Evolutionary conservation across 2,888 invertebrate genomes (phyloP).

Genomic region (Microplitis deprimator): DNA sequence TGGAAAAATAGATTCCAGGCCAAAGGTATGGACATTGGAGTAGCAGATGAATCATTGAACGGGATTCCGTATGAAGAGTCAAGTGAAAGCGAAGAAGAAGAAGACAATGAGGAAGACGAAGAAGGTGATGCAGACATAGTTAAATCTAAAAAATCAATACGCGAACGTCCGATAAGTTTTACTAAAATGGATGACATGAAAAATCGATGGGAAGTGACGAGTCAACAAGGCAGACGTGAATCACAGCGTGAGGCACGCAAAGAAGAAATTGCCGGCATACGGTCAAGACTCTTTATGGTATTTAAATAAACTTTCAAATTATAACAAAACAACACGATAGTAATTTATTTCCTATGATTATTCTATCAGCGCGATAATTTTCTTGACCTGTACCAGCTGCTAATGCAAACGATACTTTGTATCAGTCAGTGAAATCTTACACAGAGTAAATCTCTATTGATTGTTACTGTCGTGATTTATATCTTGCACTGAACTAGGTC

Average conservation of each 20-base stretch:
- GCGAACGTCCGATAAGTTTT: slow-evolving; percentile 85
- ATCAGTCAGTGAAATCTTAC: slow-evolving; percentile 13
- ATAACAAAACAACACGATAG: neutral
- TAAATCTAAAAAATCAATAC: slow-evolving; percentile 74
- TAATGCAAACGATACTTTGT: neutral
- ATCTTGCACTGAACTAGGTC: neutral
- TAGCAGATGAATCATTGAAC: slow-evolving; percentile 83
- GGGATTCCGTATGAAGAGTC: slow-evolving; percentile 82
- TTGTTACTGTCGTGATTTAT: neutral
- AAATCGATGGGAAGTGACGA: slow-evolving; percentile 80
- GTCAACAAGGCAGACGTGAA: slow-evolving; percentile 72
- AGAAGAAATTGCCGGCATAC: slow-evolving; percentile 89
- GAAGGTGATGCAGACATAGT: slow-evolving; percentile 78
- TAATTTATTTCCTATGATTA: too few relatives aligned
- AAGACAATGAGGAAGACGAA: slow-evolving; percentile 71
- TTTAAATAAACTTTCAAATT: slow-evolving; percentile 5
- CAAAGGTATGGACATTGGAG: slow-evolving; percentile 86
- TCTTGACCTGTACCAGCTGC: neutral
- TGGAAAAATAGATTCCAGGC: slow-evolving; percentile 79
- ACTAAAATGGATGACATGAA: slow-evolving; percentile 89
- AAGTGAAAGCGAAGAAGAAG: slow-evolving; percentile 79
- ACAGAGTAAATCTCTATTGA: neutral
- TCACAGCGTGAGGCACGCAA: slow-evolving; percentile 86
- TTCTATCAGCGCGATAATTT: slow-evolving; percentile 6
- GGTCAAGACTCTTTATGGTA: slow-evolving; percentile 88